Base-by-base conservation (phyloP, 2,113 vertebrate genomes). In the Craseonycteris thonglongyai region DNA sequence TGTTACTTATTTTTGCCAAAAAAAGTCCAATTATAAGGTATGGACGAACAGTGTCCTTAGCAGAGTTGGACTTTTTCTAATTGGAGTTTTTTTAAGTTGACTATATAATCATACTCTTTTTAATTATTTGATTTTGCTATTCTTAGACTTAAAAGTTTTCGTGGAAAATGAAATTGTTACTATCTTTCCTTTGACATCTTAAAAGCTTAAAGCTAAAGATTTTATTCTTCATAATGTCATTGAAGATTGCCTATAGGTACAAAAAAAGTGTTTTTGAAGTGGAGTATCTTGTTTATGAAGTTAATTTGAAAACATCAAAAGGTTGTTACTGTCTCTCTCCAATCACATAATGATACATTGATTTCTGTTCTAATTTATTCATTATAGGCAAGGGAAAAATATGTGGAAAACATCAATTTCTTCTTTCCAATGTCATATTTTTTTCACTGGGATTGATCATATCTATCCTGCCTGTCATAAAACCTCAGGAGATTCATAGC, bases 271-370 rank as follows among this genome's bases (percentile, higher is more conserved):
- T 88, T 91, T 89, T 82, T 92, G 59, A 90, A 95, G 71, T 49
- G n/a, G n/a, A 81, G 11, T 58, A 19, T 91, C 24, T 76, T 76
- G 68, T 81, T 91, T 94, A 83, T 66, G 30, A 90, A 81, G 7
- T 88, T 86, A 93, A 66, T 61, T 90, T 90, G n/a, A 56, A 94
- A 95, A 79, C 9, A 42, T 65, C 16, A 88, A 24, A 90, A 92
- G 18, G 0, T 54, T 56, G 1, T 80, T 49, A 61, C 61, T 40
- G 16, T 88, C 16, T 21, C 72, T 74, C 19, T 76, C n/a, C 72
- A 51, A 59, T 65, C 28, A 92, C 28, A 22, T 35, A 92, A 24
- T 3, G 86, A 21, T 84, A 38, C 2, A 33, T 47, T 85, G 42
- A 81, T 95, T 86, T 96, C 28, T 90, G 5, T 90, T 88, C 33